phyloP scores from a whole-genome alignment of 2,888 invertebrate genomes.

The Imbricaverruca yamaguchii region DNA sequence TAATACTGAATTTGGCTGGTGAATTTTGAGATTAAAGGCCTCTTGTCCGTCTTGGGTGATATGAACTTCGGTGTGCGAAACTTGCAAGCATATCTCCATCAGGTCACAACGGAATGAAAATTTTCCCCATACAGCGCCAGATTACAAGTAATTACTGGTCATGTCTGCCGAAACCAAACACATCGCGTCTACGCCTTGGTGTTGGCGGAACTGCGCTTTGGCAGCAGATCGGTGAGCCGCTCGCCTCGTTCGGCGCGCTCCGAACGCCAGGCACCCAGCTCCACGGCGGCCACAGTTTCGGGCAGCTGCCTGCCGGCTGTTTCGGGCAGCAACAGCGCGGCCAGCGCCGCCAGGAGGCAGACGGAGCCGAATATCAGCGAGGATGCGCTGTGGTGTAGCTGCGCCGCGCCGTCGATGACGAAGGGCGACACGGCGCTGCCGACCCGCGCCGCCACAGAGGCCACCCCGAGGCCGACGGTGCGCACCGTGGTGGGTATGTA shows the following conservation, averaged over 20 bases:
- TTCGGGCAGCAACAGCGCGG: conserved; percentile 65
- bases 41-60: too few relatives aligned
- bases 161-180: too few relatives aligned
- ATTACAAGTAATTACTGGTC: too few relatives aligned
- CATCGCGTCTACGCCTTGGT: too few relatives aligned
- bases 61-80: too few relatives aligned
- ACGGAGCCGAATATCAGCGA: conserved; percentile 58
- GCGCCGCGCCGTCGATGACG: conserved; percentile 54
- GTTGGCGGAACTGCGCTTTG: too few relatives aligned
- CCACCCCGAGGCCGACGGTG: conserved; percentile 75
- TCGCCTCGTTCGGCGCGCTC: conserved; percentile 40
- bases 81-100: too few relatives aligned
- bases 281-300: conserved; percentile 72
- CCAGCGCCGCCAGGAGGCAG: conserved; percentile 58
- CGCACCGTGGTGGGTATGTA: conserved; percentile 84
- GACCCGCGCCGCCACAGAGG: conserved; percentile 74
- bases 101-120: too few relatives aligned
- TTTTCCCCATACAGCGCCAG: too few relatives aligned
- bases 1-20: too few relatives aligned
- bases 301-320: conserved; percentile 67
- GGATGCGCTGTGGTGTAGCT: conserved; percentile 26
- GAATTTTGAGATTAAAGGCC: too few relatives aligned
- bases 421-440: conserved; percentile 82
- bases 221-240: conserved; percentile 53
- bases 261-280: conserved; percentile 41